A percentile compares a stretch with the other conserved stretches of the same genome.
These are phyloP conservation scores for Apamea epomidion DNA, from an alignment of 2,888 invertebrate genomes.

Conservation along the genomic window DNA sequence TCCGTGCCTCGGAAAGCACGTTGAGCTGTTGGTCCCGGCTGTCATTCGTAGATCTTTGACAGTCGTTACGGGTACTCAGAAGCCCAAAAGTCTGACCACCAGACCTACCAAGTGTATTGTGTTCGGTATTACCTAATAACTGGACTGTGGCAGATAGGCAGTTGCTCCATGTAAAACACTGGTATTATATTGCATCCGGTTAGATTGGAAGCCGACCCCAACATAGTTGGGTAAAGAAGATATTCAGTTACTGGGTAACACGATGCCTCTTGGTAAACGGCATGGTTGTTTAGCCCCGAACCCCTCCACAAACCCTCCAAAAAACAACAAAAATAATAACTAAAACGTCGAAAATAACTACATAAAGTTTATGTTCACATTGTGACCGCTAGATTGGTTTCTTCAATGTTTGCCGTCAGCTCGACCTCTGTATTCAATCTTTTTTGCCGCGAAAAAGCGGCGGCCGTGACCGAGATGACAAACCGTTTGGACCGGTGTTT, in stretches of 20 bases:
- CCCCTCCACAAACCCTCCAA: background rate
- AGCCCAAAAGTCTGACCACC: background rate
- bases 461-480: conserved; percentile 66
- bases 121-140: no score
- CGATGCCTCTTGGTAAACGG: no score
- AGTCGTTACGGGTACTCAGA: no score
- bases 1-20: no score
- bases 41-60: no score
- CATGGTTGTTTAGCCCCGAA: no score
- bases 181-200: no score
- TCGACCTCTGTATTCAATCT: conserved; percentile 40
- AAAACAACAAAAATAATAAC: conserved; percentile 20
- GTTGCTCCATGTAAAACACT: no score
- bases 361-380: conserved; percentile 44
- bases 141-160: no score
- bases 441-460: conserved; percentile 54
- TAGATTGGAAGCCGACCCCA: no score
- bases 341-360: conserved; percentile 23
- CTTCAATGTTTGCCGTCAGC: conserved; percentile 49
- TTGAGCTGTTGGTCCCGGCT: no score
- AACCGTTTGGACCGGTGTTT: conserved; percentile 42
- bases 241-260: background rate
- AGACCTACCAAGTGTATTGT: background rate
- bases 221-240: no score
- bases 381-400: conserved; percentile 50